These are phyloP conservation scores for Zaprionus gabonicus DNA, from an alignment of 1,140 invertebrate genomes.

Conservation along the genomic window DNA sequence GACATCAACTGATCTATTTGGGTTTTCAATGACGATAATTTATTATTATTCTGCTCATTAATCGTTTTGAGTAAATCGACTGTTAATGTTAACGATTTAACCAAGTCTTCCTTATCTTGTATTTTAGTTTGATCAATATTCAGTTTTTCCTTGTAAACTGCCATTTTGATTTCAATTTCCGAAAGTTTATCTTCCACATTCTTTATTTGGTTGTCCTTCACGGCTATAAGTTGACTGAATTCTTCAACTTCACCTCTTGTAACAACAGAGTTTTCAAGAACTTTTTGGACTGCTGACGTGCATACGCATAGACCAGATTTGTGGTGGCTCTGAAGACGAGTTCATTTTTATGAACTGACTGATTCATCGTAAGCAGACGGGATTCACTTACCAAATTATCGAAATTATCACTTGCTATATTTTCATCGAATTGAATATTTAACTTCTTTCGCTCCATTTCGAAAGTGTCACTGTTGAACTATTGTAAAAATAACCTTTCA, in stretches of 20 bases:
- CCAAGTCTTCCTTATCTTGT: background rate
- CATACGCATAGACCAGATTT: background rate
- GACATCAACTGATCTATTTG: background rate
- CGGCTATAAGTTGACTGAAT: background rate
- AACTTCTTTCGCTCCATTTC: constrained; percentile 12
- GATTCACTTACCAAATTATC: background rate
- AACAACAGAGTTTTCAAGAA: background rate
- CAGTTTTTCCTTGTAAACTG: constrained; percentile 3
- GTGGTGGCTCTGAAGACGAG: background rate
- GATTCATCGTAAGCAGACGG: background rate
- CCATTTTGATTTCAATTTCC: constrained; percentile 13
- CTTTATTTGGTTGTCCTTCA: constrained; percentile 4
- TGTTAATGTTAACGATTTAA: background rate
- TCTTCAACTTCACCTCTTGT: background rate
- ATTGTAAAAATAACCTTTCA: background rate
- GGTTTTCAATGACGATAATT: background rate
- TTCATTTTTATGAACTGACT: background rate
- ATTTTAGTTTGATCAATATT: background rate
- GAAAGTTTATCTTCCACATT: constrained; percentile 5
- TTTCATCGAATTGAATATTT: constrained; percentile 16
- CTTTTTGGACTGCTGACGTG: background rate
- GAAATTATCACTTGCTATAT: background rate
- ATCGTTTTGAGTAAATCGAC: background rate
- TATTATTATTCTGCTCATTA: background rate
- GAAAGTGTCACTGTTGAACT: background rate